phyloP scores from a whole-genome alignment of 2,797 vertebrate species.

The Knipowitschia caucasica region DNA sequence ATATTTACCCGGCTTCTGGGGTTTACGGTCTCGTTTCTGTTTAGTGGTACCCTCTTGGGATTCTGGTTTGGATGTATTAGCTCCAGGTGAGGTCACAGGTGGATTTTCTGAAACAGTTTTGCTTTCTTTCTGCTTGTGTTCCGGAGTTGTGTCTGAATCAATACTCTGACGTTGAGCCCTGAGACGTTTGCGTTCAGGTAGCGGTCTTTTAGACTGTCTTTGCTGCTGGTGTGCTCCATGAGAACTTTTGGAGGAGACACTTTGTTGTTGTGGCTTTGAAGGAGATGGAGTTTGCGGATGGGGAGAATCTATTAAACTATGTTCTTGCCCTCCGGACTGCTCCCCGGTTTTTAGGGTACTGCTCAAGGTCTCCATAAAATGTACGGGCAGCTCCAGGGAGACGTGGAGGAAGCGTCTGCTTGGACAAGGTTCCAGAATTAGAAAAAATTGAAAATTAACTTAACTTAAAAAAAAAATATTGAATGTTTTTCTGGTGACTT shows the following conservation, averaged over 20 bases:
- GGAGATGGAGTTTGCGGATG: constrained; percentile 44
- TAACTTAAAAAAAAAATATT: constrained; percentile 14
- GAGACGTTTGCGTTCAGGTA: constrained; percentile 70
- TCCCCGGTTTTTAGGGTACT: constrained; percentile 71
- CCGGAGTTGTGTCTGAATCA: constrained; percentile 68
- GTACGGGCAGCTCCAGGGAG: constrained; percentile 60
- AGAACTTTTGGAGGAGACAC: constrained; percentile 43
- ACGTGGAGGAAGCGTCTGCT: constrained; percentile 60
- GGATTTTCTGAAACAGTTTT: constrained; percentile 70
- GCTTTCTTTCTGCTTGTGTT: constrained; percentile 54
- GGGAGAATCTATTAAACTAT: constrained; percentile 62
- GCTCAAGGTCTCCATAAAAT: constrained; percentile 79
- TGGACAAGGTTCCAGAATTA: constrained; percentile 53
- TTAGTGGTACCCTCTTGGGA: constrained; percentile 80
- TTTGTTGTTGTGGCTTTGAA: constrained; percentile 39
- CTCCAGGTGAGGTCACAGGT: constrained; percentile 45
- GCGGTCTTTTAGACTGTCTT: constrained; percentile 61
- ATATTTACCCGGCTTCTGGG: constrained; percentile 94
- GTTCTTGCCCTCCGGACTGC: constrained; percentile 71
- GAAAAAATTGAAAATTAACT: constrained; percentile 58
- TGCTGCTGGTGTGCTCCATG: constrained; percentile 49
- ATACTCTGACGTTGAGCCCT: constrained; percentile 68
- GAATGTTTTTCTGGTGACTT: constrained; percentile 16
- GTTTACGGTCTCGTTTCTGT: constrained; percentile 87
- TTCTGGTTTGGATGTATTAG: constrained; percentile 62